Evolutionary conservation across 2,888 invertebrate genomes (phyloP).

Genomic region (Rambutsinella grinnellia): DNA sequence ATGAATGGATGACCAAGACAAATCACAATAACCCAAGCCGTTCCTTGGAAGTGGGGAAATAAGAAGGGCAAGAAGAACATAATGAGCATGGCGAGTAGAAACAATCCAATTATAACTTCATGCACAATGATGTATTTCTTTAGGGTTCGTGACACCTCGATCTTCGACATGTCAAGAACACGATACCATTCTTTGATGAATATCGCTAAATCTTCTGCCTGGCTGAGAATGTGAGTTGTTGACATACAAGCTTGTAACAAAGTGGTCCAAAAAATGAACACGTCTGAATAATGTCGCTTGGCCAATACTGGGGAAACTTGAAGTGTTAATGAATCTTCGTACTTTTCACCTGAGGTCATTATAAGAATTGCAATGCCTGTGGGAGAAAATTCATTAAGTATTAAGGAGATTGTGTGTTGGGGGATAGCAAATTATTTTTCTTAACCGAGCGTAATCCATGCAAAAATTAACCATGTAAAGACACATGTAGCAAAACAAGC

Average conservation of each 20-base stretch:
- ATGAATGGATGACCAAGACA: conserved; percentile 3
- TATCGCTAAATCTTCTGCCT: conserved; percentile 19
- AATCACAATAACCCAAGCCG: conserved; percentile 2
- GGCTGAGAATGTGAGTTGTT: conserved; percentile 19
- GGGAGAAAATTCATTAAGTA: background rate
- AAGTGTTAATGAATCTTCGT: background rate
- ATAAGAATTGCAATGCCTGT: background rate
- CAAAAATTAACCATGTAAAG: conserved; percentile 12
- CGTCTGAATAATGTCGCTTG: conserved; percentile 16
- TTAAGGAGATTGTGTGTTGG: background rate
- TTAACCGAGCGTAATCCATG: conserved; percentile 22
- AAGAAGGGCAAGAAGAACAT: background rate
- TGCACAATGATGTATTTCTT: conserved; percentile 11
- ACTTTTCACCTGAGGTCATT: no score
- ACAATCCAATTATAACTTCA: background rate
- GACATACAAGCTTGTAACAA: conserved; percentile 33
- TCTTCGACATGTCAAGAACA: conserved; percentile 27
- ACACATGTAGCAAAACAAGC: conserved; percentile 5
- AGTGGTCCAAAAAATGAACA: conserved; percentile 44
- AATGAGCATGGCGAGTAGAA: conserved; percentile 7
- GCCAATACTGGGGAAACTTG: background rate
- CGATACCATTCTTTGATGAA: conserved; percentile 41
- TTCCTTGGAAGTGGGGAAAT: conserved; percentile 5
- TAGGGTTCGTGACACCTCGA: conserved; percentile 32
- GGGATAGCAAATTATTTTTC: no score